Percentiles rank a stretch among this genome's conserved stretches.
Conservation (phyloP, 2,888 invertebrate genomes). For the Melanostoma scalare region DNA sequence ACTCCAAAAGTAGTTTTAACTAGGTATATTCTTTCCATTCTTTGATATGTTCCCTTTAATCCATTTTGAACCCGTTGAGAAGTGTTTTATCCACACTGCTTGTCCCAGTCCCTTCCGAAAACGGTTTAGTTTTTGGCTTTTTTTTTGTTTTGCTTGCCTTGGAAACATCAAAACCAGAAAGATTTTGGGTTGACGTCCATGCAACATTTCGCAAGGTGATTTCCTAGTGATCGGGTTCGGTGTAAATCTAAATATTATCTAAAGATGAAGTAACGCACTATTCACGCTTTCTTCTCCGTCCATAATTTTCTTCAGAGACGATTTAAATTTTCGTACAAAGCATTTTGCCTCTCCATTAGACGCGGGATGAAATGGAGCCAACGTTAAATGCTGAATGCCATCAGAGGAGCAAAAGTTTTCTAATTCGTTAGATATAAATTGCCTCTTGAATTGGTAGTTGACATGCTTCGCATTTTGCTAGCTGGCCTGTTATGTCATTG, state of each 20-base stretch:
- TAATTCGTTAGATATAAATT: too few species aligned
- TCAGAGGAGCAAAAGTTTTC: too few species aligned
- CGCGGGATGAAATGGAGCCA: constrained; percentile 53
- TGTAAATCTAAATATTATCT: neutral
- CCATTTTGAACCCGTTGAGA: neutral
- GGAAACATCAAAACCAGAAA: too few species aligned
- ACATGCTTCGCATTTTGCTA: neutral
- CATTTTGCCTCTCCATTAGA: constrained; percentile 73
- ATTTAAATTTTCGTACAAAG: constrained; percentile 71
- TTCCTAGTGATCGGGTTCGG: neutral
- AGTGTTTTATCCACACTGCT: neutral
- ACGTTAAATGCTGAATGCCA: too few species aligned
- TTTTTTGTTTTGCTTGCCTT: too few species aligned
- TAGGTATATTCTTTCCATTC: neutral
- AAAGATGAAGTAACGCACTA: constrained; percentile 1
- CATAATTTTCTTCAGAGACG: neutral
- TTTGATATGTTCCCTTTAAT: neutral
- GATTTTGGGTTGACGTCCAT: too few species aligned
- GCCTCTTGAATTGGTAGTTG: neutral
- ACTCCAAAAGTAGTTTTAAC: neutral
- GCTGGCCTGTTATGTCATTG: neutral
- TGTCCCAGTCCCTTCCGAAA: neutral
- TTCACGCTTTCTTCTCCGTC: neutral
- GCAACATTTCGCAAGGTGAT: neutral
- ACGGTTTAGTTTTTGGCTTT: neutral